Conservation (phyloP, 1,140 invertebrate genomes). For the Drosophila aff. region DNA sequence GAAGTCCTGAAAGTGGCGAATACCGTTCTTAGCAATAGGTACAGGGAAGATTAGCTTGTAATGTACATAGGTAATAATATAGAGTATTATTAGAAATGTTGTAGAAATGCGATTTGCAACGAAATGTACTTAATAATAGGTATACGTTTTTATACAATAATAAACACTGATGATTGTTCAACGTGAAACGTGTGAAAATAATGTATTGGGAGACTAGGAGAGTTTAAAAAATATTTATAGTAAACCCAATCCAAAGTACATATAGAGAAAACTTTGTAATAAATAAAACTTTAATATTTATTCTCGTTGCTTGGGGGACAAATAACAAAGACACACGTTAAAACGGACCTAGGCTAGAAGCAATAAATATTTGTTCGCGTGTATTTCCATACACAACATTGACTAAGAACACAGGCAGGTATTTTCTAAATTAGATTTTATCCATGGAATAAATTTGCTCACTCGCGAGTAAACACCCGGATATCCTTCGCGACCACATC, state of each 20-base stretch:
- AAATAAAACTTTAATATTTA: slow-evolving; percentile 31
- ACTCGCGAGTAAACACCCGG: slow-evolving; percentile 84
- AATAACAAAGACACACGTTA: slow-evolving; percentile 35
- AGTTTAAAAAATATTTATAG: neutral
- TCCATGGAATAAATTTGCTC: slow-evolving; percentile 84
- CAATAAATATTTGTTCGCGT: slow-evolving; percentile 41
- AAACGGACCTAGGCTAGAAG: slow-evolving; percentile 26
- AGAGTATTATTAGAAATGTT: slow-evolving; percentile 22
- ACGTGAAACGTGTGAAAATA: neutral
- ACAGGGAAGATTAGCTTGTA: slow-evolving; percentile 19
- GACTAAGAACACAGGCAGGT: slow-evolving; percentile 83
- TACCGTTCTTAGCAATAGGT: slow-evolving; percentile 38
- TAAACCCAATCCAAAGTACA: neutral
- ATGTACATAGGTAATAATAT: neutral
- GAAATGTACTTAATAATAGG: slow-evolving; percentile 15
- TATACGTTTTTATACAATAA: slow-evolving; percentile 15
- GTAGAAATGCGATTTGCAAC: slow-evolving; percentile 1
- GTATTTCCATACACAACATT: slow-evolving; percentile 29
- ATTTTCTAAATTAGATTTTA: slow-evolving; percentile 83
- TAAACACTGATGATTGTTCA: slow-evolving; percentile 16
- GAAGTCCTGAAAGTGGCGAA: slow-evolving; percentile 75
- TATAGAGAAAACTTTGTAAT: neutral
- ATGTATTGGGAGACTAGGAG: neutral
- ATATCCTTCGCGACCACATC: slow-evolving; percentile 89
- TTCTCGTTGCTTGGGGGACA: slow-evolving; percentile 15